Base-by-base conservation (phyloP, 2,797 vertebrate genomes). In the Allobates femoralis region DNA sequence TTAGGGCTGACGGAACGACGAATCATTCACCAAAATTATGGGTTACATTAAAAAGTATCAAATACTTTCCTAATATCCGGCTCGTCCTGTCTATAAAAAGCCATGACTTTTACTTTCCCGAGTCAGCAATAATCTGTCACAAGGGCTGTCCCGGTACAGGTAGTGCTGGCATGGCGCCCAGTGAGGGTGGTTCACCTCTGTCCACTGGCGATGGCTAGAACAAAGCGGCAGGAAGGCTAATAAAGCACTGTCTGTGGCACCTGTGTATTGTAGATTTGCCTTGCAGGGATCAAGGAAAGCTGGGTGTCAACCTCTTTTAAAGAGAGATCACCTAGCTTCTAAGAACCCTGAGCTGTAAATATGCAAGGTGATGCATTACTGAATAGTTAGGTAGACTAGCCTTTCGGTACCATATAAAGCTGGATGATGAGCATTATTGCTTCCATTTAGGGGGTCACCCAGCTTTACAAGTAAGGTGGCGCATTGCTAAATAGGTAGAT, bases 1-100 rank as follows among this genome's bases (percentile, higher is more conserved):
- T 50, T 10, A 19, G 85, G 55, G 41, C 67, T 81, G 46, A 81
- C 53, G 41, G 41, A 64, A 55, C 8, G 37, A 75, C 53, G 14
- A 53, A 46, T 84, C 67, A 26, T 64, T 74, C 62, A 87, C 81
- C 82, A 80, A 34, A 87, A 87, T 87, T 76, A 80, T 75, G 58
- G 82, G 86, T 80, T 79, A 3, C 67, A 62, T 41, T 26, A 73
- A 64, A 79, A 69, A 62, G 10, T 16, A 74, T 69, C 78, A 79
- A 74, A 69, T 79, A 80, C 46, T 87, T 79, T 62, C 55, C 62
- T 58, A 83, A 71, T 83, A 75, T 77, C 60, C 62, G 86, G 41
- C 53, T 83, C 69, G 11, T 53, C n/a, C 21, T 73, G 79, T 53
- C 53, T 64, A 7, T 37, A 56, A 76, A 87, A 80, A 77, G 41